These are phyloP conservation scores for Solen grandis DNA, from an alignment of 1,140 invertebrate species.

Conservation along the genomic window DNA sequence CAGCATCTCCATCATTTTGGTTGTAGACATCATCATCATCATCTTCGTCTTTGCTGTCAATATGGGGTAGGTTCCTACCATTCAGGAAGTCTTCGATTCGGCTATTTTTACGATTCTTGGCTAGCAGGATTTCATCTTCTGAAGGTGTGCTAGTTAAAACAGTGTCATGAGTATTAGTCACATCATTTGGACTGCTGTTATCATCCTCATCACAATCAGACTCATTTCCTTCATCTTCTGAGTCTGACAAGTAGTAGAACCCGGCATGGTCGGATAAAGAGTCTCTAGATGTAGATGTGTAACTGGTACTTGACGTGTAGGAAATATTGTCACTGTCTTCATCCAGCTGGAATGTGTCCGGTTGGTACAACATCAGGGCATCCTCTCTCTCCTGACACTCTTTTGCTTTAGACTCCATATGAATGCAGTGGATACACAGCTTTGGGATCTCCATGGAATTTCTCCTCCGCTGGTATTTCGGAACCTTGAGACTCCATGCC, in stretches of 20 bases:
- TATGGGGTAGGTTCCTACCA: constrained; percentile 41
- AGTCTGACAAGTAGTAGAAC: constrained; percentile 58
- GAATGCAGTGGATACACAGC: constrained; percentile 75
- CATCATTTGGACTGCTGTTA: background rate
- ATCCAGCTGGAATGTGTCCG: background rate
- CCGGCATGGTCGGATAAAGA: constrained; percentile 35
- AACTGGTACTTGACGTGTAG: constrained; percentile 62
- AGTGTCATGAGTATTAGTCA: background rate
- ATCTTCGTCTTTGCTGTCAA: constrained; percentile 54
- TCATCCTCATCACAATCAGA: constrained; percentile 43
- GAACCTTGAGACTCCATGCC: constrained; percentile 58
- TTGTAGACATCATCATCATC: constrained; percentile 53
- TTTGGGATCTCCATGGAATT: constrained; percentile 75
- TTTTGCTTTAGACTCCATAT: constrained; percentile 81
- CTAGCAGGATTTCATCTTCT: background rate
- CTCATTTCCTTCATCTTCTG: constrained; percentile 59
- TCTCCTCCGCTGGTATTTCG: constrained; percentile 63
- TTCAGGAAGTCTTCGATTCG: constrained; percentile 16
- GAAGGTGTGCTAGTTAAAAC: constrained; percentile 2
- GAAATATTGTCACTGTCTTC: constrained; percentile 43
- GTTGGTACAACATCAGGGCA: constrained; percentile 15
- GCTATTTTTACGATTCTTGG: background rate
- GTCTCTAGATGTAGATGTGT: constrained; percentile 45
- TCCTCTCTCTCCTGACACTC: constrained; percentile 37
- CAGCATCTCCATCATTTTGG: constrained; percentile 35